Conservation (phyloP, 2,888 invertebrate genomes). For the Copidosoma aretas region DNA sequence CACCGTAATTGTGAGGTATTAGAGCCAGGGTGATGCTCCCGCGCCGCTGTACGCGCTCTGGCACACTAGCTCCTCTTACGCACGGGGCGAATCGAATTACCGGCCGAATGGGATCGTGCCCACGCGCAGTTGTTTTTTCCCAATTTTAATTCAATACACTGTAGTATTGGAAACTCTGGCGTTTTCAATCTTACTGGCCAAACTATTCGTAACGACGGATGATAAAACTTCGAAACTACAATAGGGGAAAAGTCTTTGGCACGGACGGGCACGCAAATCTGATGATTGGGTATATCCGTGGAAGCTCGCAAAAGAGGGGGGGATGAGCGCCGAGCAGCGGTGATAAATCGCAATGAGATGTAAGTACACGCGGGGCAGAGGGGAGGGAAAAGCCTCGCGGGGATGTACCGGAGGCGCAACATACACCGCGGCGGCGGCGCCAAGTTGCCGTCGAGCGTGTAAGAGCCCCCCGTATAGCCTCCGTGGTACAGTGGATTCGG, state of each 20-base stretch:
- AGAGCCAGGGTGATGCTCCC: background rate
- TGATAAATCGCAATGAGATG: too few relatives aligned
- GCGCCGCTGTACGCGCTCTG: background rate
- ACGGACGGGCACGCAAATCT: background rate
- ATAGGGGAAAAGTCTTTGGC: too few relatives aligned
- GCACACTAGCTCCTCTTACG: background rate
- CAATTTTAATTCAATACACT: too few relatives aligned
- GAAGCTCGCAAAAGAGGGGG: too few relatives aligned
- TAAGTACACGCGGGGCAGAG: background rate
- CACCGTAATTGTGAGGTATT: slow-evolving; percentile 9
- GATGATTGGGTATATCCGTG: too few relatives aligned
- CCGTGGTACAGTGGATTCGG: too few relatives aligned
- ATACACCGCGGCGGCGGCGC: background rate
- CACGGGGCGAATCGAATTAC: slow-evolving; percentile 17
- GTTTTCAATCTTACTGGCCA: too few relatives aligned
- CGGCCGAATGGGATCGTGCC: background rate
- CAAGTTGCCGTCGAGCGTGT: slow-evolving; percentile 25
- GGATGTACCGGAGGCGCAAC: background rate
- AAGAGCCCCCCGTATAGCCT: slow-evolving; percentile 19
- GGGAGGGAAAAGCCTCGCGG: background rate
- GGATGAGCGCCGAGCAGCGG: too few relatives aligned
- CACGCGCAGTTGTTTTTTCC: slow-evolving; percentile 5
- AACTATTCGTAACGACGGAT: slow-evolving; percentile 12
- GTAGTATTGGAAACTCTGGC: too few relatives aligned
- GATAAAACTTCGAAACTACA: too few relatives aligned